phyloP scores from a whole-genome alignment of 1,140 invertebrate genomes.

The Drosophila tsacasi region DNA sequence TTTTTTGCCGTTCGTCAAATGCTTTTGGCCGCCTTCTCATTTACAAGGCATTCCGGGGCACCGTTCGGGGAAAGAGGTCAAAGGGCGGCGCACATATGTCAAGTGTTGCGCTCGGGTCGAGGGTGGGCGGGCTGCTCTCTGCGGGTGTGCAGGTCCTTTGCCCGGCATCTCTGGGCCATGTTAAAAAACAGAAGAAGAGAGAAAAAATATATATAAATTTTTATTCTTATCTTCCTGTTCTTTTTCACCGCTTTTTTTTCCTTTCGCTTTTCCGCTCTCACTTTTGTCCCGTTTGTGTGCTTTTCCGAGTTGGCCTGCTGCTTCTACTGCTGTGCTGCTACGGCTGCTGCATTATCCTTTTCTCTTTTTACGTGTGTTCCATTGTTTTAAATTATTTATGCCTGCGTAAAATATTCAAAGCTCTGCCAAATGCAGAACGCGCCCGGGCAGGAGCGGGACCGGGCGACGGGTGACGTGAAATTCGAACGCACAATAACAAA shows the following conservation, averaged over 20 bases:
- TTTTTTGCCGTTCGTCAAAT: slow-evolving; percentile 69
- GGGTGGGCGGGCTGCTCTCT: slow-evolving; percentile 19
- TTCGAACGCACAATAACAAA: slow-evolving; percentile 62
- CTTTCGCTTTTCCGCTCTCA: slow-evolving; percentile 58
- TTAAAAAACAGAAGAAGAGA: slow-evolving; percentile 26
- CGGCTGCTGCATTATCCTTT: slow-evolving; percentile 76
- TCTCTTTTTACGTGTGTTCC: slow-evolving; percentile 75
- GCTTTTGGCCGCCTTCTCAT: slow-evolving; percentile 62
- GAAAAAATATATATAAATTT: slow-evolving; percentile 57
- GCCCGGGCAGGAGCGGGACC: neutral
- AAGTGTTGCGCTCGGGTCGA: slow-evolving; percentile 61
- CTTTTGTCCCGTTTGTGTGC: slow-evolving; percentile 63
- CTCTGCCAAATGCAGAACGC: slow-evolving; percentile 56
- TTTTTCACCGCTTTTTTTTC: slow-evolving; percentile 33
- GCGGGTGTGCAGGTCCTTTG: slow-evolving; percentile 34
- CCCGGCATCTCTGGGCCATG: slow-evolving; percentile 47
- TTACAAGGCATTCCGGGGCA: slow-evolving; percentile 49
- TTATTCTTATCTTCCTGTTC: slow-evolving; percentile 75
- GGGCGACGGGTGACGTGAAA: slow-evolving; percentile 54
- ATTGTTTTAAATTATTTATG: slow-evolving; percentile 84
- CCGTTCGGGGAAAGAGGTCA: slow-evolving; percentile 67
- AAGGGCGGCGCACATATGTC: slow-evolving; percentile 82
- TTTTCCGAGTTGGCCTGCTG: slow-evolving; percentile 35
- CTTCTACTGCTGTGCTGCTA: slow-evolving; percentile 4
- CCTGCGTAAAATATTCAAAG: slow-evolving; percentile 83